These are phyloP conservation scores for Pogonocichla stellata DNA, from an alignment of 2,113 vertebrate species.

Conservation along the genomic window DNA sequence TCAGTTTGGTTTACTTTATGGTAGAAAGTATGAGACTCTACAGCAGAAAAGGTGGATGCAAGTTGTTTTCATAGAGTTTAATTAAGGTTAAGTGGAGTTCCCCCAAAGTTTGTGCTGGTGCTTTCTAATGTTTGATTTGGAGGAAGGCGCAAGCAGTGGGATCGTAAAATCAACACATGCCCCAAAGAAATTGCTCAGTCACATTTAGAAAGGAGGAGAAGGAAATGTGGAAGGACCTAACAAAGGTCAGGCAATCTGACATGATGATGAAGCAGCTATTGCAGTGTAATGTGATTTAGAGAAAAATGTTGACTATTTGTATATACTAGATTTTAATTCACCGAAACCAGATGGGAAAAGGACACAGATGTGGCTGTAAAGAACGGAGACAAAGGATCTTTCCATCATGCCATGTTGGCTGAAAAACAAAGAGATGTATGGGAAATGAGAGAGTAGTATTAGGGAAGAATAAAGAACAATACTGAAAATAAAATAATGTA, in stretches of 20 bases:
- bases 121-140: conserved; percentile 40
- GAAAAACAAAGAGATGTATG: not conserved
- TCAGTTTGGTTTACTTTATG: conserved; percentile 10
- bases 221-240: not conserved
- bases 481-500: not conserved
- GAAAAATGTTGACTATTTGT: not conserved
- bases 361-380: not conserved
- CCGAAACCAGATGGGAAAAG: not conserved
- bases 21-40: not conserved
- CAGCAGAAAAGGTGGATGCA: not conserved
- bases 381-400: not conserved
- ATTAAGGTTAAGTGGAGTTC: not conserved
- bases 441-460: not conserved
- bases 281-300: not conserved
- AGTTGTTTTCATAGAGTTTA: conserved; percentile 21
- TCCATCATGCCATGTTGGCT: not conserved
- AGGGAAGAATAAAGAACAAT: not conserved
- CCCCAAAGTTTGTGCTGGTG: not conserved
- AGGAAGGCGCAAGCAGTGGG: not conserved
- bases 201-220: not conserved
- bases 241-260: not conserved
- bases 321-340: not conserved
- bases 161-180: conserved; percentile 28
- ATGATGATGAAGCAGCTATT: not conserved
- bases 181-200: not conserved